phyloP scores from a whole-genome alignment of 2,113 vertebrate species.

The Corvus moneduloides region DNA sequence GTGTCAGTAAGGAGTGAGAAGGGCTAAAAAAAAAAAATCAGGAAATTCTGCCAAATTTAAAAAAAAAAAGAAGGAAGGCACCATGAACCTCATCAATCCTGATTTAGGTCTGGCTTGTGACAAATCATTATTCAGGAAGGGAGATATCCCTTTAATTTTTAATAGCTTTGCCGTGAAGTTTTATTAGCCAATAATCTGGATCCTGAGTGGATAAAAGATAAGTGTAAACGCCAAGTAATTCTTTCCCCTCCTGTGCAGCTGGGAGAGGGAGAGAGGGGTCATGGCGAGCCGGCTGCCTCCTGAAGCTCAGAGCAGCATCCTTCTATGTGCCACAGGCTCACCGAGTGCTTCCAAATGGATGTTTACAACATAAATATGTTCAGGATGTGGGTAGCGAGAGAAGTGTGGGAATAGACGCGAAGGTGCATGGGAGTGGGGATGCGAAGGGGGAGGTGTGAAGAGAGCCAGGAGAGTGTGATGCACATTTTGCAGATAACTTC shows the following conservation, averaged over 20 bases:
- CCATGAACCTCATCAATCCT: neutral
- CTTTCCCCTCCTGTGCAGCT: neutral
- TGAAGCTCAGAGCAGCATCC: constrained; percentile 15
- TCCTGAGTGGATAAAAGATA: constrained; percentile 57
- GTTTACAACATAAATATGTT: constrained; percentile 70
- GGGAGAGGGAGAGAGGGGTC: constrained; percentile 13
- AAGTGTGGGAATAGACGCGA: constrained; percentile 65
- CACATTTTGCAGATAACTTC: constrained; percentile 66
- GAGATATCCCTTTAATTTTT: constrained; percentile 64
- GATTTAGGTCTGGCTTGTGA: constrained; percentile 42
- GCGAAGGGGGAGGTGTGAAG: constrained; percentile 68
- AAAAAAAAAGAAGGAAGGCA: neutral
- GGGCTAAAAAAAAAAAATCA: neutral
- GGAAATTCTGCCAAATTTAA: neutral
- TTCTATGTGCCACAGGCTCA: constrained; percentile 34
- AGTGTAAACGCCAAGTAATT: constrained; percentile 19
- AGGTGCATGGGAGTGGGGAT: constrained; percentile 67
- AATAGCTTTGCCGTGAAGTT: constrained; percentile 61
- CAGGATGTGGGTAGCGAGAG: constrained; percentile 66
- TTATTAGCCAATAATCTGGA: constrained; percentile 61
- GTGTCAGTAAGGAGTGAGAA: neutral
- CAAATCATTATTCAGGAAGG: constrained; percentile 54
- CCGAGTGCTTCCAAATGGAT: constrained; percentile 53
- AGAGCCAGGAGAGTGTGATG: constrained; percentile 68
- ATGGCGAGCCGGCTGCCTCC: neutral